Conservation (phyloP, 2,113 vertebrate species). For the Dipodomys merriami region DNA sequence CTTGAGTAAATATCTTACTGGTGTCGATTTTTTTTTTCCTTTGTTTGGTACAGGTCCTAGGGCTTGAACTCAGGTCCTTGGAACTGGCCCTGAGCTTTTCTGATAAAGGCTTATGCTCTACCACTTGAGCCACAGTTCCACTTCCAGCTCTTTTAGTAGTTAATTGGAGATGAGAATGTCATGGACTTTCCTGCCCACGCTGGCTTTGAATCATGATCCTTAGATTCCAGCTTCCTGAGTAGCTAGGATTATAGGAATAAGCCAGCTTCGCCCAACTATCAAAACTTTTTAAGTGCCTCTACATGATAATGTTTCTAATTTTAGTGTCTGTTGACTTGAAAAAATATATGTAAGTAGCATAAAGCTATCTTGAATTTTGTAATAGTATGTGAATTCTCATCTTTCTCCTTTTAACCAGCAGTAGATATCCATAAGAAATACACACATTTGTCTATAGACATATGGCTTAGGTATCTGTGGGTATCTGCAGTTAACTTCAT, state of each 20-base stretch:
- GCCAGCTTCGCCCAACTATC: background rate
- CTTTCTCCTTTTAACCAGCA: background rate
- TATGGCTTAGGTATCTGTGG: background rate
- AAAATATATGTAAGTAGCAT: constrained; percentile 18
- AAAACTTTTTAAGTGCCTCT: constrained; percentile 21
- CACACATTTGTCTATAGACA: background rate
- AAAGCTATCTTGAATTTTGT: constrained; percentile 27
- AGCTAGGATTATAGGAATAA: too few species aligned
- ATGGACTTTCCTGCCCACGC: too few species aligned
- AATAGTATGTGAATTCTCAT: constrained; percentile 10
- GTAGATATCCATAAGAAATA: background rate
- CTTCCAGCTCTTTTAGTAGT: too few species aligned
- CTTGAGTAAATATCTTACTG: background rate
- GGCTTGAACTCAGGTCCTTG: too few species aligned
- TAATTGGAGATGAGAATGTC: too few species aligned
- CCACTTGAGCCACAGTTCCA: too few species aligned
- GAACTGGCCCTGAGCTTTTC: too few species aligned
- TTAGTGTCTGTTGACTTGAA: background rate
- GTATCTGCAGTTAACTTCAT: background rate
- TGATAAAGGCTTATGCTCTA: too few species aligned
- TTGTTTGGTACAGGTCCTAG: too few species aligned
- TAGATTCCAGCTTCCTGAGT: too few species aligned
- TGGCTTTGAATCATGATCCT: too few species aligned
- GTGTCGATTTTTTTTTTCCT: background rate
- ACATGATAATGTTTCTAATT: constrained; percentile 7